These are phyloP conservation scores for Limnephilus auricula DNA, from an alignment of 2,888 invertebrate genomes.

Conservation along the genomic window DNA sequence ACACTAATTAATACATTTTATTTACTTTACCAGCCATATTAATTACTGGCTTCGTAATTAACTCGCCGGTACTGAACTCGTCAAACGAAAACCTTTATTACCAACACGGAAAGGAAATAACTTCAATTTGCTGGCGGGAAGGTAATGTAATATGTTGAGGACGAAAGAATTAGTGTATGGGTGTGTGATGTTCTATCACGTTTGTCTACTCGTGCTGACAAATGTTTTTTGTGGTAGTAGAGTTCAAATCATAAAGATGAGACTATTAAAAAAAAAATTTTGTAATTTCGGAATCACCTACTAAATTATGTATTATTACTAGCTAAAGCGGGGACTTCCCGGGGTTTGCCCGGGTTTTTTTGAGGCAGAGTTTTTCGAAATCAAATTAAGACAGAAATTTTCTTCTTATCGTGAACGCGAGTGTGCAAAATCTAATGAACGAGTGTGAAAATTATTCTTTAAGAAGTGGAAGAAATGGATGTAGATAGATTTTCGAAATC, in stretches of 20 bases:
- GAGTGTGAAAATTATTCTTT: too few species aligned
- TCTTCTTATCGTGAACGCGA: too few species aligned
- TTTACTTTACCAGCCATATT: background rate
- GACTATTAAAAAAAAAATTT: background rate
- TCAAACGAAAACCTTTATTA: background rate
- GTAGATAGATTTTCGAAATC: too few species aligned
- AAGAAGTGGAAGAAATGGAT: too few species aligned
- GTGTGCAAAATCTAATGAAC: too few species aligned
- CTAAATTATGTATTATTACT: too few species aligned
- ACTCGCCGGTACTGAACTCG: background rate
- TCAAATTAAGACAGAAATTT: too few species aligned
- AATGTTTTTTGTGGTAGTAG: background rate
- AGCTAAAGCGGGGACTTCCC: too few species aligned
- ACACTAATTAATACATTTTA: background rate
- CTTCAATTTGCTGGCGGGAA: background rate
- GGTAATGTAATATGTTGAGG: background rate
- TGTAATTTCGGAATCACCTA: too few species aligned
- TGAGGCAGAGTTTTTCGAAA: too few species aligned
- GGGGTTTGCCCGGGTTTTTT: too few species aligned
- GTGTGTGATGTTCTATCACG: background rate
- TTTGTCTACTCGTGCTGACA: background rate
- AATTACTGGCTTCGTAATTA: background rate
- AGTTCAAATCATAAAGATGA: background rate
- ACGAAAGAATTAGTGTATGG: background rate
- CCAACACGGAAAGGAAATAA: background rate